Conservation (phyloP, 2,888 invertebrate species). For the Stratiomys singularior region DNA sequence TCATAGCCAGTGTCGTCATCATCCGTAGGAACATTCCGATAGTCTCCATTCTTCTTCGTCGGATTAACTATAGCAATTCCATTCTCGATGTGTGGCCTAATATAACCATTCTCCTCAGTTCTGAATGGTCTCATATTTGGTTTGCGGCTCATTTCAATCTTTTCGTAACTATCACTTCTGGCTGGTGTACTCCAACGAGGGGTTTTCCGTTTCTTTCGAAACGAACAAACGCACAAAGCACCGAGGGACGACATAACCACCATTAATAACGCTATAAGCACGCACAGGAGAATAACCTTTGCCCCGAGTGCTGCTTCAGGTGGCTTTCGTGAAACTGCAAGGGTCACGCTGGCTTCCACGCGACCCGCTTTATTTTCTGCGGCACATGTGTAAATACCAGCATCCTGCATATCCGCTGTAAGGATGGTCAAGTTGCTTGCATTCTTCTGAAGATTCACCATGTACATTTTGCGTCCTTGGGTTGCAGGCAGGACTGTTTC, state of each 20-base stretch:
- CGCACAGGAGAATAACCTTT: slow-evolving; percentile 74
- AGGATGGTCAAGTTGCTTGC: slow-evolving; percentile 79
- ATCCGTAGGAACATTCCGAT: slow-evolving; percentile 77
- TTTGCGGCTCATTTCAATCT: slow-evolving; percentile 79
- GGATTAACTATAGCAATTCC: slow-evolving; percentile 65
- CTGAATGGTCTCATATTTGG: slow-evolving; percentile 57
- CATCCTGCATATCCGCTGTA: slow-evolving; percentile 78
- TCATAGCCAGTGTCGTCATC: slow-evolving; percentile 74
- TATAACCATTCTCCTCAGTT: slow-evolving; percentile 54
- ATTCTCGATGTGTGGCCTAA: slow-evolving; percentile 53
- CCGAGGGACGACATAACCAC: slow-evolving; percentile 75
- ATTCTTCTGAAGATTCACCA: slow-evolving; percentile 74
- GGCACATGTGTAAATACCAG: slow-evolving; percentile 79
- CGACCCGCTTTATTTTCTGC: slow-evolving; percentile 85
- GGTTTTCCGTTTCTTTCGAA: slow-evolving; percentile 71
- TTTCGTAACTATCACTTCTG: slow-evolving; percentile 77
- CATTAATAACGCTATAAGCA: slow-evolving; percentile 75
- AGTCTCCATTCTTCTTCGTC: slow-evolving; percentile 73
- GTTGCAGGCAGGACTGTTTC: slow-evolving; percentile 62
- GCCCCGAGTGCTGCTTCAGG: slow-evolving; percentile 71
- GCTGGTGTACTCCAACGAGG: slow-evolving; percentile 66
- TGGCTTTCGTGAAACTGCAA: slow-evolving; percentile 75
- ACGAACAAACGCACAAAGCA: slow-evolving; percentile 72
- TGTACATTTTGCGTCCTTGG: slow-evolving; percentile 71
- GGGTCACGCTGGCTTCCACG: slow-evolving; percentile 77